Percentiles rank a stretch among this genome's conserved stretches.
These are phyloP conservation scores for Nebria brevicollis DNA, from an alignment of 2,888 invertebrate species.

Conservation along the genomic window DNA sequence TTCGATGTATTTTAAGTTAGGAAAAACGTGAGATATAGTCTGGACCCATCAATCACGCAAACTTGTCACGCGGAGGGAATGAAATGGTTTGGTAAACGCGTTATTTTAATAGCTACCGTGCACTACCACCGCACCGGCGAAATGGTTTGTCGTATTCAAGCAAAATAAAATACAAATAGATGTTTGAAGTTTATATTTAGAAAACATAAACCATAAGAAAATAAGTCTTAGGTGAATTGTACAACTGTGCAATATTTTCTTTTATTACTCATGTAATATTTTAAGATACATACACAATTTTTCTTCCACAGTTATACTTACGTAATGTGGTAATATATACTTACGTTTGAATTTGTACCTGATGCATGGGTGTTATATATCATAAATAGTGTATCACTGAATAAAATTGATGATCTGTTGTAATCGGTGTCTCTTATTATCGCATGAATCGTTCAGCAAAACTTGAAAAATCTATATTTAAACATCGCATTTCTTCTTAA, in stretches of 20 bases:
- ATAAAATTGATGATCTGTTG: conserved; percentile 41
- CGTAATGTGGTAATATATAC: no score
- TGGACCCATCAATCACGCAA: conserved; percentile 28
- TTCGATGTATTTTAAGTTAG: conserved; percentile 23
- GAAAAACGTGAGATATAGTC: conserved; percentile 30
- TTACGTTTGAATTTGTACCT: no score
- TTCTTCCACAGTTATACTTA: no score
- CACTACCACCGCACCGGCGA: not conserved
- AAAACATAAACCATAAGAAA: no score
- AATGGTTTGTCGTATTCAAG: not conserved
- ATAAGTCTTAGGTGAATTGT: no score
- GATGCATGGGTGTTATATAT: no score
- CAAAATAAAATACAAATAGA: not conserved
- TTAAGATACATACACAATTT: no score
- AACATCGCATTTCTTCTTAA: conserved; percentile 42
- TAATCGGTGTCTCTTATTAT: conserved; percentile 46
- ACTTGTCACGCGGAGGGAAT: conserved; percentile 15
- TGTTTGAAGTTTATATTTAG: not conserved
- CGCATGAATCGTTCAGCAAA: conserved; percentile 41
- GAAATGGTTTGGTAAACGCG: conserved; percentile 39
- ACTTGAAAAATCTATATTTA: conserved; percentile 47
- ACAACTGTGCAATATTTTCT: no score
- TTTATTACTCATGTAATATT: no score
- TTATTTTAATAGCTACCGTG: conserved; percentile 36
- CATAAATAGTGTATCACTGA: conserved; percentile 28